These are phyloP conservation scores for Heliothis subflexa DNA, from an alignment of 1,140 invertebrate species.

Conservation along the genomic window DNA sequence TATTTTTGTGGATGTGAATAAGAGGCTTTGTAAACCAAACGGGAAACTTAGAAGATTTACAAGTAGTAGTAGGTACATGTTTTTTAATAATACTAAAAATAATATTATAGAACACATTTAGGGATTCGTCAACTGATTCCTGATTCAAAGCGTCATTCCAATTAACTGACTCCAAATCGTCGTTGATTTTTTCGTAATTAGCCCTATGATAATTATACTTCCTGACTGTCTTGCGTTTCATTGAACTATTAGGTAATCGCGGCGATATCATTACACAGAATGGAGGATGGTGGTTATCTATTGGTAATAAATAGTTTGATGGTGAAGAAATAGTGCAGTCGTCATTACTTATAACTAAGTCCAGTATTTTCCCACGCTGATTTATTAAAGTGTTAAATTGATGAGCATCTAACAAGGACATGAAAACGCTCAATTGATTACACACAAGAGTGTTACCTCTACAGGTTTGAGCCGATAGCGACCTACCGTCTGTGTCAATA, in stretches of 20 bases:
- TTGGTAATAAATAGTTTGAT: neutral
- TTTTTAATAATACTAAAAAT: neutral
- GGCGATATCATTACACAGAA: neutral
- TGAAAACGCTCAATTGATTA: neutral
- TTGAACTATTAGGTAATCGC: neutral
- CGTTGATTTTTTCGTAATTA: neutral
- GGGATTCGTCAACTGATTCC: neutral
- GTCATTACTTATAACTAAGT: neutral
- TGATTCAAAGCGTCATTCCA: neutral
- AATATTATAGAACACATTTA: neutral
- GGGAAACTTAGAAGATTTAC: neutral
- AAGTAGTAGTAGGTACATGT: neutral
- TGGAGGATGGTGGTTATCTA: neutral
- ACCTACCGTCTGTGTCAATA: neutral
- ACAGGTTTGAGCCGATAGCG: neutral
- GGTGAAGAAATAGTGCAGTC: neutral
- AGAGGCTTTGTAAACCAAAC: neutral
- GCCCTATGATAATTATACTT: neutral
- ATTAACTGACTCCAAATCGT: neutral
- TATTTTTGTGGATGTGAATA: neutral
- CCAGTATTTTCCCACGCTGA: neutral
- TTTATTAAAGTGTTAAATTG: neutral
- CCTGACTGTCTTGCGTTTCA: neutral
- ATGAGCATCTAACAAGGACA: neutral
- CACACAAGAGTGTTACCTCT: neutral